Conservation (phyloP, 2,797 vertebrate genomes). For the Pseudomugil gertrudae region DNA sequence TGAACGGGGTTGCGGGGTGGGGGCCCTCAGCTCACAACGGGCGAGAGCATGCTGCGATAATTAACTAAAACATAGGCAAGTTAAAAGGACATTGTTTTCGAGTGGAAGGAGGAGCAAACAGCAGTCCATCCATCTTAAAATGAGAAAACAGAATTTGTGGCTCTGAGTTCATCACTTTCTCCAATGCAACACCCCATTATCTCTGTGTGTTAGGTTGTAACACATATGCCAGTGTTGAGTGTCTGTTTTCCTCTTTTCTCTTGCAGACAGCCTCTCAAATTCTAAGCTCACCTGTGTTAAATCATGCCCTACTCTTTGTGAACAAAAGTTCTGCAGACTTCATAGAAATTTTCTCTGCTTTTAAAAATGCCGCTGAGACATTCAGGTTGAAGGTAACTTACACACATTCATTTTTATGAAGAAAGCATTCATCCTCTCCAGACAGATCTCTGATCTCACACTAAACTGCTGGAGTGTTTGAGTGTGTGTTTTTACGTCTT, state of each 20-base stretch:
- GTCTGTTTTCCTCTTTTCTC: conserved; percentile 21
- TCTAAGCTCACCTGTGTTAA: conserved; percentile 83
- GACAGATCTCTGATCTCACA: neutral
- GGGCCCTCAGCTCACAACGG: too few species aligned
- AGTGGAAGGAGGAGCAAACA: too few species aligned
- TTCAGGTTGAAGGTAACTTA: conserved; percentile 87
- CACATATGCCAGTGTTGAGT: neutral
- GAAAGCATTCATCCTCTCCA: neutral
- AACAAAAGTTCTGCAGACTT: conserved; percentile 80
- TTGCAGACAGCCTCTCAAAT: conserved; percentile 88
- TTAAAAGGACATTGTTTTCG: neutral
- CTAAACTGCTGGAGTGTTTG: neutral
- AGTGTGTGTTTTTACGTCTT: conserved; percentile 7
- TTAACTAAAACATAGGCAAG: neutral
- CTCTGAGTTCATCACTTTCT: neutral
- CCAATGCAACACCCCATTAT: neutral
- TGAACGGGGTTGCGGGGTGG: too few species aligned
- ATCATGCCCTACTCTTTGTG: conserved; percentile 90
- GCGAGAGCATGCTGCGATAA: neutral
- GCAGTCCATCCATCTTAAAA: neutral
- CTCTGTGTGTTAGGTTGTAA: neutral
- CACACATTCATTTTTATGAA: neutral
- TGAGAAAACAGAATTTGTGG: neutral
- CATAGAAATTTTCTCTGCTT: conserved; percentile 75
- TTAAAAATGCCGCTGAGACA: conserved; percentile 73